Evolutionary conservation across 23 tunicate species (phyloP).

Genomic region (Trididemnum nubilum): DNA sequence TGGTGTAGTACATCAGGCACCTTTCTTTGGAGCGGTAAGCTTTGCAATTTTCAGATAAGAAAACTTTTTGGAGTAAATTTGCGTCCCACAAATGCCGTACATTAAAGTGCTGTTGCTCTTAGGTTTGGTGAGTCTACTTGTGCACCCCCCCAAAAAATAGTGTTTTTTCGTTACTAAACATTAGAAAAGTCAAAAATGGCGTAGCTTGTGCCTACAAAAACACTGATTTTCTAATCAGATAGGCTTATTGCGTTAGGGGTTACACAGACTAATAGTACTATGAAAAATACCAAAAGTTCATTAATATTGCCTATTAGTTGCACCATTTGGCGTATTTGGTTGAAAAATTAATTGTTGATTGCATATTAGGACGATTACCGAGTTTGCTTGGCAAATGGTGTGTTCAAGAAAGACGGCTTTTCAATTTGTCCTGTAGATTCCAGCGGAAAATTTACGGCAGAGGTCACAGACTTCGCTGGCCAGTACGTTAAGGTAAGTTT

Average conservation of each 20-base stretch:
- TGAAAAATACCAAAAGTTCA: too few relatives aligned
- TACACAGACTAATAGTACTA: too few relatives aligned
- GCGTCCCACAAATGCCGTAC: too few relatives aligned
- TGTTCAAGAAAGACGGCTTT: slow-evolving; percentile 78
- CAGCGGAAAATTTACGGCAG: slow-evolving; percentile 82
- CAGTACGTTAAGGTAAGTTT: slow-evolving; percentile 79
- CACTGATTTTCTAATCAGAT: too few relatives aligned
- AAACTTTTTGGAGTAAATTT: too few relatives aligned
- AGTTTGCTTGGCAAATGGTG: slow-evolving; percentile 60
- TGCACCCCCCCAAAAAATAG: too few relatives aligned
- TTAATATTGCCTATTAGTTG: too few relatives aligned
- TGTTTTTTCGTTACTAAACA: too few relatives aligned
- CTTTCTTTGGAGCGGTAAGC: slow-evolving; percentile 99
- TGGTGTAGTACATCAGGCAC: slow-evolving; percentile 95
- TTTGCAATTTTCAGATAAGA: neutral
- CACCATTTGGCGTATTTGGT: neutral
- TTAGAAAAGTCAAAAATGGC: too few relatives aligned
- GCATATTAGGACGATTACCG: slow-evolving; percentile 95
- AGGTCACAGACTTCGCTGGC: slow-evolving; percentile 85
- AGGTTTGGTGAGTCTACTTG: neutral
- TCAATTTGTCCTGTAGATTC: slow-evolving; percentile 94
- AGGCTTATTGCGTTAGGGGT: too few relatives aligned
- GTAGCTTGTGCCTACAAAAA: too few relatives aligned
- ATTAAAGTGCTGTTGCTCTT: neutral
- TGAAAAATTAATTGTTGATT: neutral